phyloP scores from a whole-genome alignment of 1,140 invertebrate genomes.

The Drosophila dunni region DNA sequence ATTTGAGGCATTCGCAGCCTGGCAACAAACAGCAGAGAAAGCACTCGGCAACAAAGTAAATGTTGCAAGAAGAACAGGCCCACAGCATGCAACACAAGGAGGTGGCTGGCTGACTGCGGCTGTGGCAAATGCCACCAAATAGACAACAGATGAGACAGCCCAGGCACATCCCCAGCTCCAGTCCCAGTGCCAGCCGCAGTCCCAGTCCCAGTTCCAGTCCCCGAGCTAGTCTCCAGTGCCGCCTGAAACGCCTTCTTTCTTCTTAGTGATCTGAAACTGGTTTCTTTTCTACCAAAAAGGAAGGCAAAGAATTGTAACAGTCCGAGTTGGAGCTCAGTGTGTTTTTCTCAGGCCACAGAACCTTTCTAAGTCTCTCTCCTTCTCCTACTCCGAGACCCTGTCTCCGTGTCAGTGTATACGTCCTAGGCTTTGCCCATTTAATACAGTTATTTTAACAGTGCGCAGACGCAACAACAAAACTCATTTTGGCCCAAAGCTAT shows the following conservation, averaged over 20 bases:
- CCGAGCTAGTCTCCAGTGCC: background rate
- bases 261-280: conserved; percentile 52
- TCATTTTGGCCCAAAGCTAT: conserved; percentile 73
- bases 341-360: conserved; percentile 43
- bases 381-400: no score
- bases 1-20: conserved; percentile 42
- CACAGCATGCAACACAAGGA: conserved; percentile 56
- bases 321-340: conserved; percentile 9
- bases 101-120: conserved; percentile 29
- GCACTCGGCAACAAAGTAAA: conserved; percentile 71
- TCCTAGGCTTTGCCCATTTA: conserved; percentile 75
- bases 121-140: conserved; percentile 59
- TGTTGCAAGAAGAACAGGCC: conserved; percentile 74
- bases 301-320: conserved; percentile 68
- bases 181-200: conserved; percentile 41
- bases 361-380: conserved; percentile 43
- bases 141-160: conserved; percentile 79
- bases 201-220: conserved; percentile 6
- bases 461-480: conserved; percentile 57
- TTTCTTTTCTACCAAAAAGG: conserved; percentile 51
- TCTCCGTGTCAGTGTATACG: conserved; percentile 34
- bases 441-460: conserved; percentile 74
- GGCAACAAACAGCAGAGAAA: conserved; percentile 61
- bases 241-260: conserved; percentile 7
- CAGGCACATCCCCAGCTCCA: conserved; percentile 37